Percentiles rank a stretch among this genome's conserved stretches.
Evolutionary conservation across 2,113 vertebrate genomes (phyloP).

Genomic region (Orientallactaga bullata): DNA sequence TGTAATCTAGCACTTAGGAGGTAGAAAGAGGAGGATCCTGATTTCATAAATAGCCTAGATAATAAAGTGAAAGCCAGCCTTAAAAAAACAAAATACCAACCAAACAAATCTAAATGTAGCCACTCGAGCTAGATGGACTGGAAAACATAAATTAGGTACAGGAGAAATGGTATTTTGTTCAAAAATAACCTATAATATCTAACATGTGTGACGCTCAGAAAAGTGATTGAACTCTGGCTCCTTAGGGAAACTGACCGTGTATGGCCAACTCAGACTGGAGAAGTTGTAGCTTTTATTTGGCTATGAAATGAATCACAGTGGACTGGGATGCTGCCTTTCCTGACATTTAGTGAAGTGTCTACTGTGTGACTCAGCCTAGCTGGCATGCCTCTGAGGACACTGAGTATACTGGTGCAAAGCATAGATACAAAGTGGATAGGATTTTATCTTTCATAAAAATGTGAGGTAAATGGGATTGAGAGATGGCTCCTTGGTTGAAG

Average conservation of each 20-base stretch:
- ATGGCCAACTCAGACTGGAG: neutral
- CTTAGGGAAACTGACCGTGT: neutral
- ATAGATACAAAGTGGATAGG: neutral
- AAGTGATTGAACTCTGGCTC: neutral
- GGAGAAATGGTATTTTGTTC: neutral
- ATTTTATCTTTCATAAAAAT: neutral
- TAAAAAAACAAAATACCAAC: neutral
- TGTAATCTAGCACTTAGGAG: neutral
- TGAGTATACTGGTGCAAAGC: neutral
- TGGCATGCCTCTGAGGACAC: neutral
- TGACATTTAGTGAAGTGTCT: too few relatives aligned
- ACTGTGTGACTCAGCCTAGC: neutral
- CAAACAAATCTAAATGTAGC: neutral
- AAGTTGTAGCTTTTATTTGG: neutral
- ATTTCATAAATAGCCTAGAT: neutral
- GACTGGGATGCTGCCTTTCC: neutral
- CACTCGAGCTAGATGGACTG: neutral
- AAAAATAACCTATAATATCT: neutral
- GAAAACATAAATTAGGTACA: neutral
- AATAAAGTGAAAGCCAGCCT: neutral
- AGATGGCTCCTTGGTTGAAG: too few relatives aligned
- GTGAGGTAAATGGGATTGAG: too few relatives aligned
- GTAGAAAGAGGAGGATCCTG: neutral
- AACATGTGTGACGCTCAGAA: neutral
- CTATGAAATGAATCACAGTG: neutral